Percentiles rank a stretch among this genome's conserved stretches.
phyloP scores from a whole-genome alignment of 2,113 vertebrate genomes.

The Peromyscus polionotus region DNA sequence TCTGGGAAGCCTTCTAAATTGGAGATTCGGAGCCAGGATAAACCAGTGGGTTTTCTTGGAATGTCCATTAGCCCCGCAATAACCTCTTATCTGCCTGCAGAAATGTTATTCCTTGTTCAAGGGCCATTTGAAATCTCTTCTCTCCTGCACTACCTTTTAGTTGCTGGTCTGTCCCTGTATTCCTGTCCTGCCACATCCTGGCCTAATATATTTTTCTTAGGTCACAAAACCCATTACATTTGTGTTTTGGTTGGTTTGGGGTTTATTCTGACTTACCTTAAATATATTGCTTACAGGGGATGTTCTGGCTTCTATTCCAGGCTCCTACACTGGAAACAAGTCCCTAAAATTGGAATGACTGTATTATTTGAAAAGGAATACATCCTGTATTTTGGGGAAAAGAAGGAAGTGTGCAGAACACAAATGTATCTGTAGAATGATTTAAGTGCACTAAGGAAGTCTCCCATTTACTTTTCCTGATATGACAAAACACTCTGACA shows the following conservation, averaged over 20 bases:
- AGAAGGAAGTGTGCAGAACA: not conserved
- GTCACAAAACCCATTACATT: not conserved
- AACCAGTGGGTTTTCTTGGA: slow-evolving; percentile 70
- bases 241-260: not conserved
- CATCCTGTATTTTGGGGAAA: not conserved
- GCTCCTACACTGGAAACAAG: not conserved
- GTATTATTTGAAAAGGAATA: not conserved
- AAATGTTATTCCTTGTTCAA: slow-evolving; percentile 6
- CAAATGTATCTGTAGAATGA: not conserved
- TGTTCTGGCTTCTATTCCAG: not conserved
- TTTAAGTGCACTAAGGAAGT: not conserved
- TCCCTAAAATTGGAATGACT: not conserved
- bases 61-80: not conserved
- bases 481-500: not conserved
- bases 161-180: not conserved
- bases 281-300: not conserved
- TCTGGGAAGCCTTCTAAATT: slow-evolving; percentile 64
- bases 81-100: slow-evolving; percentile 60
- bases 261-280: slow-evolving; percentile 37
- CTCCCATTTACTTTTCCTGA: not conserved
- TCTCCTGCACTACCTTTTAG: not conserved
- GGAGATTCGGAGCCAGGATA: slow-evolving; percentile 55
- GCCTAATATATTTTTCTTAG: not conserved
- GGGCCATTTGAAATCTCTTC: not conserved
- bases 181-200: not conserved